phyloP scores from a whole-genome alignment of 2,888 invertebrate species.

The Hirtodrosophila alboralis region DNA sequence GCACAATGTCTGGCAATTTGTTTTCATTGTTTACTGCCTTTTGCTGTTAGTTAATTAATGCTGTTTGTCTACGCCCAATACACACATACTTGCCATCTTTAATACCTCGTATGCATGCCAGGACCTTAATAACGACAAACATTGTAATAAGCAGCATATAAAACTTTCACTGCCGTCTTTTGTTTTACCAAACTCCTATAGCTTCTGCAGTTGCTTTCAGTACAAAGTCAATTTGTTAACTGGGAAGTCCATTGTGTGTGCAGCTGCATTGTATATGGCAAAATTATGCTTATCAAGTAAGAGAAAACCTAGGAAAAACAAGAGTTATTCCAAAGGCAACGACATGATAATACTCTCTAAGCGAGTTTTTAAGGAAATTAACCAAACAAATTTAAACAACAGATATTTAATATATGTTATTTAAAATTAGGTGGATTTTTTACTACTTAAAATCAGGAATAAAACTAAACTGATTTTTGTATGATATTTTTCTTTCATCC shows the following conservation, averaged over 20 bases:
- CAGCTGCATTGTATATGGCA: conserved; percentile 48
- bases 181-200: conserved; percentile 18
- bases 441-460: too few species aligned
- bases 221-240: conserved; percentile 50
- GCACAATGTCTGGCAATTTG: conserved; percentile 33
- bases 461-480: too few species aligned
- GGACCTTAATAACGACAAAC: conserved; percentile 26
- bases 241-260: conserved; percentile 44
- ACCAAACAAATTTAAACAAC: too few species aligned
- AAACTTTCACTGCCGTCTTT: conserved; percentile 24
- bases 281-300: conserved; percentile 47
- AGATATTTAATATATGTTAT: too few species aligned
- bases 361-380: too few species aligned
- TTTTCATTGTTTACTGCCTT: conserved; percentile 30
- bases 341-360: conserved; percentile 19
- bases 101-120: conserved; percentile 20
- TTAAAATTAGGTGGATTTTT: too few species aligned
- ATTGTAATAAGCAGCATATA: conserved; percentile 39
- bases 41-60: conserved; percentile 45
- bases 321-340: not conserved
- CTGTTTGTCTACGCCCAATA: conserved; percentile 32
- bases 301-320: conserved; percentile 5
- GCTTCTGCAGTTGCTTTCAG: conserved; percentile 1
- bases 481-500: too few species aligned
- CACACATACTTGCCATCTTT: conserved; percentile 8